Evolutionary conservation across 2,113 vertebrate genomes (phyloP).

Genomic region (Mionectes macconnelli): DNA sequence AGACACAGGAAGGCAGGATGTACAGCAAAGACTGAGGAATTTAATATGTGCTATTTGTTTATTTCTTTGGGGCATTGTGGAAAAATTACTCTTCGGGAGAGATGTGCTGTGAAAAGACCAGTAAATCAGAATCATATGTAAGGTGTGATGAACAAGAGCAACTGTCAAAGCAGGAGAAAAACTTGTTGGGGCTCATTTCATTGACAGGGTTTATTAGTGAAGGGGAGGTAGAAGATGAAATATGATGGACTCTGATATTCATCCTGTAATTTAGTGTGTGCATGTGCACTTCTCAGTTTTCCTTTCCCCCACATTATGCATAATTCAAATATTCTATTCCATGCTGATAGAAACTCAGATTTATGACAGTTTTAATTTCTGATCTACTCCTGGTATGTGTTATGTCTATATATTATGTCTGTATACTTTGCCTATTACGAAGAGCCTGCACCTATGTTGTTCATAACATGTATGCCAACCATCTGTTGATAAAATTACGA

Average conservation of each 20-base stretch:
- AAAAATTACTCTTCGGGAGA: background rate
- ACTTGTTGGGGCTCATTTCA: background rate
- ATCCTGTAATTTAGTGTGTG: background rate
- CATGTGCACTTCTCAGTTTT: background rate
- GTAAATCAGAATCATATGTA: background rate
- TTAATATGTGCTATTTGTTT: background rate
- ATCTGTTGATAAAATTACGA: background rate
- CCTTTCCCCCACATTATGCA: background rate
- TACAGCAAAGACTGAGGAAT: background rate
- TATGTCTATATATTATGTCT: background rate
- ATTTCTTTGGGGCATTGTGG: background rate
- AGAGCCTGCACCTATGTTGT: background rate
- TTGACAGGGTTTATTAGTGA: background rate
- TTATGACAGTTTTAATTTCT: constrained; percentile 47
- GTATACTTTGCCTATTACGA: background rate
- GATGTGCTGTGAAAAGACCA: background rate
- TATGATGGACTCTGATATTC: background rate
- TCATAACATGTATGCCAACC: background rate
- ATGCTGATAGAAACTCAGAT: constrained; percentile 3
- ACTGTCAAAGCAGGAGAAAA: background rate
- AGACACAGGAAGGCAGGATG: background rate
- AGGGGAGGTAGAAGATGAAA: background rate
- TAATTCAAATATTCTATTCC: constrained; percentile 14
- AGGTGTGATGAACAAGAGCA: background rate
- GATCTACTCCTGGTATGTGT: background rate